Evolutionary conservation across 2,888 invertebrate genomes (phyloP).

Genomic region (Conomelus anceps): DNA sequence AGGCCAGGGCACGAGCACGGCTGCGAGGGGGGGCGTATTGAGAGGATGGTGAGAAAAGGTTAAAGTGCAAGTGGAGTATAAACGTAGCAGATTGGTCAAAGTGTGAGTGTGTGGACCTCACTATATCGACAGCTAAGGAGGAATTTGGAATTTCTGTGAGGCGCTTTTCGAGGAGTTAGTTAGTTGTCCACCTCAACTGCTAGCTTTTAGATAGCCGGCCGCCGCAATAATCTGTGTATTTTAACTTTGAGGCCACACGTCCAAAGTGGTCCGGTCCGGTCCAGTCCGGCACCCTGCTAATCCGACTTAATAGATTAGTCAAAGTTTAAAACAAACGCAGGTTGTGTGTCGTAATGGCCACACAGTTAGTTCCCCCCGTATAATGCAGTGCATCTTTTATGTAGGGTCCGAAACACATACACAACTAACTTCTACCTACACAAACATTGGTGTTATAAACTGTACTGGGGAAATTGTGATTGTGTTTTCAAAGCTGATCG

Average conservation of each 20-base stretch:
- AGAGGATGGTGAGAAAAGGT: background rate
- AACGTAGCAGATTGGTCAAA: background rate
- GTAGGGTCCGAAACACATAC: background rate
- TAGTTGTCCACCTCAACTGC: background rate
- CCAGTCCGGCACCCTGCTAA: background rate
- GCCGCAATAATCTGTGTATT: background rate
- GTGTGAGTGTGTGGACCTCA: background rate
- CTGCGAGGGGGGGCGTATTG: background rate
- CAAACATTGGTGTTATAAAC: background rate
- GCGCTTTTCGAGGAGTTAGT: too few species aligned
- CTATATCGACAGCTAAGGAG: background rate
- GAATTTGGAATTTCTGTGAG: too few species aligned
- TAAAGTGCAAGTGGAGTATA: background rate
- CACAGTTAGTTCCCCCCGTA: background rate
- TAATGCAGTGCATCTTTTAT: background rate
- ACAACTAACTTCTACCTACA: background rate
- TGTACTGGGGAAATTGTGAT: too few species aligned
- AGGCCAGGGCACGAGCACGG: background rate
- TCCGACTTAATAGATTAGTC: slow-evolving; percentile 11
- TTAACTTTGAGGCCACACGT: too few species aligned
- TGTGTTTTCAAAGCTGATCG: too few species aligned
- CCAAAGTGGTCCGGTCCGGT: too few species aligned
- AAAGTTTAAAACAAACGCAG: slow-evolving; percentile 12
- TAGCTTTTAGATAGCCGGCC: background rate
- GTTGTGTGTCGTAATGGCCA: background rate